Base-by-base conservation (phyloP, 1,140 invertebrate species). In the Zaprionus vittiger region DNA sequence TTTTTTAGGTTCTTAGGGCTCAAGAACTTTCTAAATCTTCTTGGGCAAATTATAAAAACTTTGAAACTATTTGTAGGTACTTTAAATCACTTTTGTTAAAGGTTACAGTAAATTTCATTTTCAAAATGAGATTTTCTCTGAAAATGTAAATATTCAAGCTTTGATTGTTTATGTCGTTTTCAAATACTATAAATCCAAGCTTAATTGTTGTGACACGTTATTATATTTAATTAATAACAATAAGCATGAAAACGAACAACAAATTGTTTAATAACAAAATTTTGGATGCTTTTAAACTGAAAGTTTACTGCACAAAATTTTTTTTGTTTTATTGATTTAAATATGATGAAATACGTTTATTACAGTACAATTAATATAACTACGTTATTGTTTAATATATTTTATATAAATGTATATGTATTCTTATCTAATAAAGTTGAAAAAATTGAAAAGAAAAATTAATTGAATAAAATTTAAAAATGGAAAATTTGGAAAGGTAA, bases 311-410 rank as follows among this genome's bases (percentile, higher is more conserved):
- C 83, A 86, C 84, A 86, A 86, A 77, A 72, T 69, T 80, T 83
- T 57, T 20, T 82, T 82, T 86, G 83, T 82, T 77, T 73, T 69
- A 68, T 59, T 69, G 71, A 78, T 79, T 72, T 77, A 69, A 77
- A 79, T 87, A 86, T 68, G 64, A 77, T 59, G 67, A 79, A 17
- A 73, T 77, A 86, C 59, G 65, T 82, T 87, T 80, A 83, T 69
- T 86, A 77, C 63, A 81, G 80, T 86, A 86, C 73, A 87, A 85
- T 86, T 86, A 80, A 87, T 80, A 77, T 34, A 26, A 61, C 54
- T 79, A 76, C 65, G 79, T 86, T 87, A 87, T 73, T 80, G 83
- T 87, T 86, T 87, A 86, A 87, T 83, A 85, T 87, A 87, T 83
- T 77, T 87, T 83, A 78, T 76, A 76, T 76, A 37, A 26, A 60